Evolutionary conservation across 2,113 vertebrate species (phyloP).

Genomic region (Platanista minor): DNA sequence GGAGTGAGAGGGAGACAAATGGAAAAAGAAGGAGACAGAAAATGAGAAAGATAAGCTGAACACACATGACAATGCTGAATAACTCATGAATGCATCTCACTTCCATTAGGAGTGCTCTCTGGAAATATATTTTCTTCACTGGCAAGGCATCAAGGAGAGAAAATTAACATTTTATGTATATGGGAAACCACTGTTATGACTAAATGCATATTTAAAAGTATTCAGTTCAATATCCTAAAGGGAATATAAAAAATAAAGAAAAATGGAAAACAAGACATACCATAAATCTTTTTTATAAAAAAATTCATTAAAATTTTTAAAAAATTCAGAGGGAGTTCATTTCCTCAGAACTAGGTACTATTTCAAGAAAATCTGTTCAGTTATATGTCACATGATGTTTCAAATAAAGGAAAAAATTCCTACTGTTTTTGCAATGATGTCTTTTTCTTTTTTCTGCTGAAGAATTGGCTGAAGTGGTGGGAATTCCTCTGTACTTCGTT

Average conservation of each 20-base stretch:
- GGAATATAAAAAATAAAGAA: slow-evolving; percentile 6
- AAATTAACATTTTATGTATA: slow-evolving; percentile 7
- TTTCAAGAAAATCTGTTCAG: background rate
- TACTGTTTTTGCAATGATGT: slow-evolving; percentile 87
- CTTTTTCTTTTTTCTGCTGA: slow-evolving; percentile 84
- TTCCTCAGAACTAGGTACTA: background rate
- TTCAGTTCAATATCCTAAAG: slow-evolving; percentile 2
- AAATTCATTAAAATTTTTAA: background rate
- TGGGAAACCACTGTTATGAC: background rate
- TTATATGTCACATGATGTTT: background rate
- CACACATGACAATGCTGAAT: accelerated
- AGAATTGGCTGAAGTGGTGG: slow-evolving; percentile 90
- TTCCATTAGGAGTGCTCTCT: background rate
- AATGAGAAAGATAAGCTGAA: background rate
- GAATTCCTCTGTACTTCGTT: slow-evolving; percentile 75
- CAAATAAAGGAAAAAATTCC: slow-evolving; percentile 30
- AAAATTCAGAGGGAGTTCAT: background rate
- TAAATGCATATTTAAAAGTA: slow-evolving; percentile 41
- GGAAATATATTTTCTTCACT: background rate
- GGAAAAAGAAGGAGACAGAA: background rate
- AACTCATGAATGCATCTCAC: background rate
- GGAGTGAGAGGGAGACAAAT: background rate
- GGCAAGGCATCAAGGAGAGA: background rate
- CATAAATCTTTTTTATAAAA: background rate
- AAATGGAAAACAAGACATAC: background rate